A percentile compares a stretch with the other conserved stretches of the same genome.
These are phyloP conservation scores for Heliconius hewitsoni DNA, from an alignment of 1,140 invertebrate genomes.

Conservation along the genomic window DNA sequence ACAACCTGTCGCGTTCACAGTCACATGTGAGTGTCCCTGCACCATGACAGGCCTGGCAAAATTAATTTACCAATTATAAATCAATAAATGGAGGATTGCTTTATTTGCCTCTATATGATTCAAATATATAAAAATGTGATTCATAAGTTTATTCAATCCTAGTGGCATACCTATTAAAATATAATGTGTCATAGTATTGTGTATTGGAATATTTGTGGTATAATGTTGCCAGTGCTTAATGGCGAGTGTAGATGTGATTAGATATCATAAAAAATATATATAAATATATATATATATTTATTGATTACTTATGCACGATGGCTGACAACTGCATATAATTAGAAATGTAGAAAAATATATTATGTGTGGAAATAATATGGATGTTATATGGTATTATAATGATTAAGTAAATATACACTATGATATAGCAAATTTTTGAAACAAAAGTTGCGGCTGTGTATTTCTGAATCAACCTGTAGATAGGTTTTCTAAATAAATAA, in stretches of 20 bases:
- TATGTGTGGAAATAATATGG: constrained; percentile 39
- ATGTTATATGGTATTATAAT: constrained; percentile 42
- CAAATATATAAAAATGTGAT: constrained; percentile 66
- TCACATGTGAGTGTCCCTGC: too few species aligned
- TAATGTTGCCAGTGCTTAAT: constrained; percentile 48
- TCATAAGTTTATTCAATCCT: constrained; percentile 61
- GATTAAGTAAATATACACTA: constrained; percentile 44
- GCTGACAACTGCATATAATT: constrained; percentile 59
- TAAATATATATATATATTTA: constrained; percentile 33
- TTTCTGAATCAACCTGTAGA: constrained; percentile 59
- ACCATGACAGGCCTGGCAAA: too few species aligned
- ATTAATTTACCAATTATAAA: too few species aligned
- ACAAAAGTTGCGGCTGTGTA: constrained; percentile 57
- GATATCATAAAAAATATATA: constrained; percentile 29
- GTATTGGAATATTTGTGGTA: constrained; percentile 46
- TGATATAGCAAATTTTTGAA: constrained; percentile 47
- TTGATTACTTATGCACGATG: constrained; percentile 54
- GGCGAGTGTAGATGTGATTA: constrained; percentile 47
- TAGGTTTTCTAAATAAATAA: constrained; percentile 45
- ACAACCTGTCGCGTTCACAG: too few species aligned
- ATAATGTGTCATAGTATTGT: constrained; percentile 49
- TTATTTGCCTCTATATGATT: too few species aligned
- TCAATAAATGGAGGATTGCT: too few species aligned
- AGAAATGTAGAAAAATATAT: constrained; percentile 55
- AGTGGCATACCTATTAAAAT: constrained; percentile 44